Conservation (phyloP, 2,797 vertebrate genomes). For the Sebastes trivittatus region DNA sequence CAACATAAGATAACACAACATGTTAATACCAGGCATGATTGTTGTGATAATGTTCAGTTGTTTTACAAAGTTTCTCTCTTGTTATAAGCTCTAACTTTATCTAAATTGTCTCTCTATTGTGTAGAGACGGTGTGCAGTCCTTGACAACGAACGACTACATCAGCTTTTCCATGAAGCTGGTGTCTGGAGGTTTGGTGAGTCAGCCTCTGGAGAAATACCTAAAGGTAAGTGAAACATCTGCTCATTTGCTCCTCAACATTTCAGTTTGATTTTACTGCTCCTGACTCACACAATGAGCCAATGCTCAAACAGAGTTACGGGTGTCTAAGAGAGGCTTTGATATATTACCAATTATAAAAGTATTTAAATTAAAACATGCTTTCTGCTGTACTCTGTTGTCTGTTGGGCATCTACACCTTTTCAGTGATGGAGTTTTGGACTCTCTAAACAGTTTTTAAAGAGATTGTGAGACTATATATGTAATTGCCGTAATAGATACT, state of each 20-base stretch:
- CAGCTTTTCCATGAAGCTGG: neutral
- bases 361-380: neutral
- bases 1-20: neutral
- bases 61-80: neutral
- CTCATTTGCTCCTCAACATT: neutral
- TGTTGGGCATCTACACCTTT: neutral
- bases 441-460: neutral
- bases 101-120: neutral
- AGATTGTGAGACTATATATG: neutral
- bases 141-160: neutral
- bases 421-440: neutral
- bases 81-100: neutral
- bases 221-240: conserved; percentile 10
- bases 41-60: neutral
- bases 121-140: neutral
- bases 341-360: neutral
- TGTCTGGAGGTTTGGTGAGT: neutral
- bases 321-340: neutral
- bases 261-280: neutral
- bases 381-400: neutral
- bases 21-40: neutral
- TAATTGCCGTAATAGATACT: neutral
- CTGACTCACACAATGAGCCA: neutral
- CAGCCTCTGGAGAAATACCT: conserved; percentile 13
- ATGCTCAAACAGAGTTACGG: neutral